Evolutionary conservation across 1,140 invertebrate species (phyloP).

Genomic region (Hyposmocoma kahamanoa): DNA sequence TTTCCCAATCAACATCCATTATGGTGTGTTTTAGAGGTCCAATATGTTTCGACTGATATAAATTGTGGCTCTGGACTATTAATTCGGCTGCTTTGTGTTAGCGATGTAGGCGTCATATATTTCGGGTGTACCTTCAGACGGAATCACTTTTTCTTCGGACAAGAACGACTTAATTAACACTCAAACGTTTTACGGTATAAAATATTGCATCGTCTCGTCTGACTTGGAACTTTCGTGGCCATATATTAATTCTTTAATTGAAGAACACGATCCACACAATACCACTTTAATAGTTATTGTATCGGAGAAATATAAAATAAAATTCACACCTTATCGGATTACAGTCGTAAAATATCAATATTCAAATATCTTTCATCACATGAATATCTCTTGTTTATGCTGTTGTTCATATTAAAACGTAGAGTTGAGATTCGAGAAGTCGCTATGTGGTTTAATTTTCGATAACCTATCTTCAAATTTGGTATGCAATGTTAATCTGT

Average conservation of each 20-base stretch:
- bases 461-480: too few relatives aligned
- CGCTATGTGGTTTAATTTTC: too few relatives aligned
- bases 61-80: constrained; percentile 43
- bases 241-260: constrained; percentile 26
- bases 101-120: constrained; percentile 37
- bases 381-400: too few relatives aligned
- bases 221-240: constrained; percentile 20
- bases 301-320: not conserved
- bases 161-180: constrained; percentile 60
- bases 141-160: constrained; percentile 40
- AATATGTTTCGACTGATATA: constrained; percentile 44
- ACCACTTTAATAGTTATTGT: not conserved
- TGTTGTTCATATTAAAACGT: too few relatives aligned
- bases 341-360: constrained; percentile 21
- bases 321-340: constrained; percentile 9
- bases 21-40: constrained; percentile 36
- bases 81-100: constrained; percentile 47
- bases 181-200: constrained; percentile 38
- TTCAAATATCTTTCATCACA: too few relatives aligned
- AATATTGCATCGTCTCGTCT: constrained; percentile 43
- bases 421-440: too few relatives aligned
- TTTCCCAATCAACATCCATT: constrained; percentile 48
- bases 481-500: too few relatives aligned
- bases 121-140: constrained; percentile 33
- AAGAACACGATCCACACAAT: constrained; percentile 5